Conservation (phyloP, 2,113 vertebrate species). For the Typhlomys cinereus region DNA sequence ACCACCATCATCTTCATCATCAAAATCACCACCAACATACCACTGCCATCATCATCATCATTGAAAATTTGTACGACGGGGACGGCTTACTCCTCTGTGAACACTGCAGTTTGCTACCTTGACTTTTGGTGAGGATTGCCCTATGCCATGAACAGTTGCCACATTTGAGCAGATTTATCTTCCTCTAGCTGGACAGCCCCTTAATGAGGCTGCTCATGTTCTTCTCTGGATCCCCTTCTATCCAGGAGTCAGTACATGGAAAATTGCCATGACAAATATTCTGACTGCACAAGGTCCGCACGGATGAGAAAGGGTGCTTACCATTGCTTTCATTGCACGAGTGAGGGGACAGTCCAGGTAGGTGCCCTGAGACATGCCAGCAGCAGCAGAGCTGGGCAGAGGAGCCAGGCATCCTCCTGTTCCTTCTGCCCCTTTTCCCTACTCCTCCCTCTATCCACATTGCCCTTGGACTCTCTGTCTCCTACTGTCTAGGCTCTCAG, state of each 20-base stretch:
- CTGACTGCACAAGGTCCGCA: neutral
- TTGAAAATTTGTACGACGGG: neutral
- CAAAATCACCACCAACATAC: no score
- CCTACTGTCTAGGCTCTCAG: constrained; percentile 43
- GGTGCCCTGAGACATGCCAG: accelerated
- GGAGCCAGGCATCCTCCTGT: neutral
- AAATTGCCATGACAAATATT: neutral
- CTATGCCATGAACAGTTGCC: accelerated
- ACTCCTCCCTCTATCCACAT: accelerated
- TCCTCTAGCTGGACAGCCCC: neutral
- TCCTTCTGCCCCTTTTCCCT: no score
- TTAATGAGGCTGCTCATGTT: neutral
- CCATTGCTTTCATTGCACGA: neutral
- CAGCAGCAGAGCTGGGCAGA: neutral
- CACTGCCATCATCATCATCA: no score
- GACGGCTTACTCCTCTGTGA: neutral
- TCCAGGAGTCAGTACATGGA: neutral
- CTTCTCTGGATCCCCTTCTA: neutral
- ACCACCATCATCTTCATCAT: no score
- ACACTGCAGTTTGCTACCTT: neutral
- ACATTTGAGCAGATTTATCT: neutral
- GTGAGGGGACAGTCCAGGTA: neutral
- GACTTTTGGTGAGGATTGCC: neutral
- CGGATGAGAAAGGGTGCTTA: neutral
- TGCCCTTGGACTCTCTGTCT: constrained; percentile 18